Evolutionary conservation across 1,140 invertebrate genomes (phyloP).

Genomic region (Homalodisca vitripennis): DNA sequence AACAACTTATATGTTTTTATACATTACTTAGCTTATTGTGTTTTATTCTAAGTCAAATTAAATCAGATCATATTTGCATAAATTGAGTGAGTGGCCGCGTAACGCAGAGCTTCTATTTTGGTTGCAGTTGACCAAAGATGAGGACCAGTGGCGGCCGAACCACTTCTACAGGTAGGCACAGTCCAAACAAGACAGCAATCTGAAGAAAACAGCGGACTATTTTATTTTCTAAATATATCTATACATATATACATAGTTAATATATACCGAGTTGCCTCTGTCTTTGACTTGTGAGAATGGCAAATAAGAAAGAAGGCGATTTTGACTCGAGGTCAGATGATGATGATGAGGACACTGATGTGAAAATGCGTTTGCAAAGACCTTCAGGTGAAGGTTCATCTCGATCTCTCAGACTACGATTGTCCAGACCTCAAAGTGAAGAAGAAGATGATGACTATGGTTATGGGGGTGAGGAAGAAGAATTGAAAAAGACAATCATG

Average conservation of each 20-base stretch:
- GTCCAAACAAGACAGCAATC: not conserved
- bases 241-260: no score
- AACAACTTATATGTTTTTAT: no score
- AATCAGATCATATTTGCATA: slow-evolving; percentile 21
- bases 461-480: slow-evolving; percentile 74
- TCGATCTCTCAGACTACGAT: not conserved
- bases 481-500: slow-evolving; percentile 82
- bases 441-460: slow-evolving; percentile 72
- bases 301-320: slow-evolving; percentile 9
- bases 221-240: not conserved
- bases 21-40: no score
- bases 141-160: slow-evolving; percentile 1
- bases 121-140: slow-evolving; percentile 17
- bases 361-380: slow-evolving; percentile 11
- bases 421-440: slow-evolving; percentile 62
- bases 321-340: slow-evolving; percentile 12
- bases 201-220: not conserved
- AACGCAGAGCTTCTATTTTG: slow-evolving; percentile 25
- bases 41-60: not conserved
- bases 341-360: slow-evolving; percentile 10
- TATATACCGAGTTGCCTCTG: not conserved
- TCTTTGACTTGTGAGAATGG: not conserved
- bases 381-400: slow-evolving; percentile 9
- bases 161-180: not conserved
- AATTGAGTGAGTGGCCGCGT: slow-evolving; percentile 17